Evolutionary conservation across 2,888 invertebrate species (phyloP).

Genomic region (Lamellibrachia satsuma): DNA sequence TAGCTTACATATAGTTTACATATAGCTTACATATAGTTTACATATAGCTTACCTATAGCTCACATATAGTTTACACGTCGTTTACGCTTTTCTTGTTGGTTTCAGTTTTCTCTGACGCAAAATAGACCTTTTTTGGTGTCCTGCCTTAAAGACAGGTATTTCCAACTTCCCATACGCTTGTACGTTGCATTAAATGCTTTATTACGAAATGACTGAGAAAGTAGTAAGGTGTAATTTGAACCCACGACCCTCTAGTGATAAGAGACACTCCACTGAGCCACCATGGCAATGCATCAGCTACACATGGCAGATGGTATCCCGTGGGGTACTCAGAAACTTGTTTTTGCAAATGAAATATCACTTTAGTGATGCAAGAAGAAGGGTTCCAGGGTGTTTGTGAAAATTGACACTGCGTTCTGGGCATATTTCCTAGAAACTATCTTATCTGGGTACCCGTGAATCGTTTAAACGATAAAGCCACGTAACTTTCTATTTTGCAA

Average conservation of each 20-base stretch:
- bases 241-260: not conserved
- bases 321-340: not conserved
- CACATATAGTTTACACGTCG: not conserved
- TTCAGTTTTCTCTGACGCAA: not conserved
- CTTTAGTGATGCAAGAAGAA: not conserved
- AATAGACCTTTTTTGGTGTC: not conserved
- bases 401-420: no score
- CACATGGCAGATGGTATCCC: no score
- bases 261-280: not conserved
- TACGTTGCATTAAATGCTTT: not conserved
- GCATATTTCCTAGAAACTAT: no score
- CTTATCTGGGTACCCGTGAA: no score
- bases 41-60: not conserved
- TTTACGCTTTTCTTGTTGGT: not conserved
- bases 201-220: not conserved
- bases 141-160: not conserved
- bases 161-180: not conserved
- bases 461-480: no score
- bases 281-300: not conserved
- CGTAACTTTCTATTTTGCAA: no score
- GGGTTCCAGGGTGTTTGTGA: no score
- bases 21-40: not conserved
- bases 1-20: not conserved
- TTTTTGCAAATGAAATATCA: not conserved
- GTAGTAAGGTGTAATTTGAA: not conserved